These are phyloP conservation scores for Prionailurus viverrinus DNA, from an alignment of 2,113 vertebrate genomes.

Conservation along the genomic window DNA sequence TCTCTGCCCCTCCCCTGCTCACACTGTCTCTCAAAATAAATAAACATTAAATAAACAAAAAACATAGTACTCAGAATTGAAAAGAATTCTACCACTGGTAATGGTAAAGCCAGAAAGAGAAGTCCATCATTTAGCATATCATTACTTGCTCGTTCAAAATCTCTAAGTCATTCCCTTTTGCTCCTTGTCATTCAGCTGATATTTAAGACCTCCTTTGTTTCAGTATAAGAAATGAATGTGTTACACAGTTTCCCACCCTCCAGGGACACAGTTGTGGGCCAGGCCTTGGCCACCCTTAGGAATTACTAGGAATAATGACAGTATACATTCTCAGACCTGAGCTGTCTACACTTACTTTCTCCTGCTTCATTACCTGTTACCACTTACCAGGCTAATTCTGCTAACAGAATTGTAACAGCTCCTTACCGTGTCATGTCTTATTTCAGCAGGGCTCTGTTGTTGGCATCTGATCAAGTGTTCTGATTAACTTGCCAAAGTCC, in stretches of 20 bases:
- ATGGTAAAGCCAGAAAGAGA: background rate
- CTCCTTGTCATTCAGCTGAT: background rate
- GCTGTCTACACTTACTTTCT: background rate
- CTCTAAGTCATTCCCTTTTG: background rate
- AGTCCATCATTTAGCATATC: background rate
- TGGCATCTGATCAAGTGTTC: background rate
- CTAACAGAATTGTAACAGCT: background rate
- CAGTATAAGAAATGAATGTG: background rate
- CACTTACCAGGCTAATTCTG: background rate
- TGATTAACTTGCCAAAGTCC: background rate
- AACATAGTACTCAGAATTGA: background rate
- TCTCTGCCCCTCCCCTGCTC: too few relatives aligned
- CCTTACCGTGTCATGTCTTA: background rate
- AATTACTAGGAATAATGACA: background rate
- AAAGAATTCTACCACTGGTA: background rate
- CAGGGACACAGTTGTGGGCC: background rate
- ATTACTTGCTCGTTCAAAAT: background rate
- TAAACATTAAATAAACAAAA: background rate
- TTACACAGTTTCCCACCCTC: background rate
- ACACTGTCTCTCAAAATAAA: too few relatives aligned
- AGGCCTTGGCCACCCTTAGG: background rate
- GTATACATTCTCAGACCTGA: background rate
- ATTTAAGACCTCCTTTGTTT: background rate
- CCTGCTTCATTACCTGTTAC: background rate
- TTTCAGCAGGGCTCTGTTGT: background rate